phyloP scores from a whole-genome alignment of 2,797 vertebrate species.

The Gymnothorax reevesii region DNA sequence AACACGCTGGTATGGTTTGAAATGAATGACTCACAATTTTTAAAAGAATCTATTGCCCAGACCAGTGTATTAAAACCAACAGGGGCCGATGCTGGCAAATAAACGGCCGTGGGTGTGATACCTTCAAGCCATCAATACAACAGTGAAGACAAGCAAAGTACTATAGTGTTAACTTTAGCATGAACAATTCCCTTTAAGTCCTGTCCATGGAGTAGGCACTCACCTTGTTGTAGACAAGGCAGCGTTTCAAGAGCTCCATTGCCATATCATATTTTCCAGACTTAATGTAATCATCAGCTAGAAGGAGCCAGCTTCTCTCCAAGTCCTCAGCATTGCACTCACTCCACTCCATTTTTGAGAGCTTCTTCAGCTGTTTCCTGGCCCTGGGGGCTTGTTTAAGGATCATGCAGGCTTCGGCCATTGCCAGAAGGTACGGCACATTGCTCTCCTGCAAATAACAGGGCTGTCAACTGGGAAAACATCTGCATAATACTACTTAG shows the following conservation, averaged over 20 bases:
- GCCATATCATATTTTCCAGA: slow-evolving; percentile 69
- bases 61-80: not conserved
- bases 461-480: not conserved
- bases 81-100: not conserved
- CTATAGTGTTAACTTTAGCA: not conserved
- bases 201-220: not conserved
- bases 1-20: not conserved
- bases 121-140: not conserved
- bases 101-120: not conserved
- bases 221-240: slow-evolving; percentile 72
- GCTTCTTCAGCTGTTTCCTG: slow-evolving; percentile 68
- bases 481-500: not conserved
- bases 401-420: slow-evolving; percentile 60
- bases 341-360: slow-evolving; percentile 58
- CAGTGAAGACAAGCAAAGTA: not conserved
- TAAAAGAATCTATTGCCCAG: not conserved
- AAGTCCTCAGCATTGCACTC: slow-evolving; percentile 57
- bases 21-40: not conserved
- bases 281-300: slow-evolving; percentile 73
- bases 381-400: slow-evolving; percentile 66
- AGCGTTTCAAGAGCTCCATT: slow-evolving; percentile 63
- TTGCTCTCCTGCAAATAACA: slow-evolving; percentile 53
- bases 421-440: slow-evolving; percentile 53
- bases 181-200: not conserved
- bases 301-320: slow-evolving; percentile 68